Evolutionary conservation across 2,113 vertebrate genomes (phyloP).

Genomic region (Struthidea cinerea): DNA sequence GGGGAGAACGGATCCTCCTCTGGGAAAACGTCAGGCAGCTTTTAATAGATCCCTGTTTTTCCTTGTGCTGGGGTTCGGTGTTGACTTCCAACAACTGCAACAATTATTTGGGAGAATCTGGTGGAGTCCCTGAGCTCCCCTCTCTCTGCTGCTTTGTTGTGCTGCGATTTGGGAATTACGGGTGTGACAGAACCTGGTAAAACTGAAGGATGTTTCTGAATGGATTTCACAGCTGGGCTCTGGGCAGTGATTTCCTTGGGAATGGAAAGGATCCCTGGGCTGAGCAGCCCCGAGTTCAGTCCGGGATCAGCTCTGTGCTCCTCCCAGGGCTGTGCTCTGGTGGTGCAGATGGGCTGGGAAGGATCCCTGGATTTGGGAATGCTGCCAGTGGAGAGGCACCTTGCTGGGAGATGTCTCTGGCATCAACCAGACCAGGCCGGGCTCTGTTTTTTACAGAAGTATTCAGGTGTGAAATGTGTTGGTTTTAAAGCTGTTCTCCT

Average conservation of each 20-base stretch:
- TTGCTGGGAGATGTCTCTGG: not conserved
- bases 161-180: not conserved
- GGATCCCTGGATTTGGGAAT: not conserved
- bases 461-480: not conserved
- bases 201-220: not conserved
- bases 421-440: not conserved
- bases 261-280: not conserved
- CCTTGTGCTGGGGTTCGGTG: not conserved
- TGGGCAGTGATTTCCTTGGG: not conserved
- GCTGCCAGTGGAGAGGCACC: not conserved
- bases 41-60: not conserved
- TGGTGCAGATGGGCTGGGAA: accelerated
- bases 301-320: no score
- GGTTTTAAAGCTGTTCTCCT: not conserved
- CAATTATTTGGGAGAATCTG: not conserved
- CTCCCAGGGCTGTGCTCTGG: not conserved
- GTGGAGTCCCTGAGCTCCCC: not conserved
- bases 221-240: not conserved
- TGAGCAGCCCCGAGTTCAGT: not conserved
- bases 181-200: not conserved
- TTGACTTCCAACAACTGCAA: not conserved
- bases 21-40: not conserved
- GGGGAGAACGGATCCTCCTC: not conserved
- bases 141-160: not conserved
- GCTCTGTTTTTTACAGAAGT: not conserved